Base-by-base conservation (phyloP, 2,888 invertebrate genomes). In the Polydesmus complanatus region DNA sequence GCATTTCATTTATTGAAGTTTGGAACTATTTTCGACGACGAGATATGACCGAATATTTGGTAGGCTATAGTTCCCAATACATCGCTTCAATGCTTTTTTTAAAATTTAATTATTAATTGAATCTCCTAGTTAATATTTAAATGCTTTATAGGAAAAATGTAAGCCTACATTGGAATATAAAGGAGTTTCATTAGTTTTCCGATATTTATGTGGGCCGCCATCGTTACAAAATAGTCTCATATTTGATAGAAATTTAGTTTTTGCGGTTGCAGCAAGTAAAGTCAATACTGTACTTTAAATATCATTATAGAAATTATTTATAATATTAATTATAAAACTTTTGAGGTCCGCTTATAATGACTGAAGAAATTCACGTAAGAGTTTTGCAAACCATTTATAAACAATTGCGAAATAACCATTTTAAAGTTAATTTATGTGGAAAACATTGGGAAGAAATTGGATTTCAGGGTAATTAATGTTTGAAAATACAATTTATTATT, bases 361-460 rank as follows among this genome's bases (percentile, higher is more conserved):
- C 69, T 1, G 71, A 75, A 61, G 60, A 67, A 2, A 64, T 73
- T 14, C 78, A 79, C 65, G 66, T 70, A 22, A 71, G 73, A 65
- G 73, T 76, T 60, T 68, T 79, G 56, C 75, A 75, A 67, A 77
- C 78, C 3, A 70, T 78, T 11, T 78, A 76, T 68, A 73, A 72
- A 58, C 68, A 71, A 63, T 66, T 79, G 51, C 77, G 77, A 22
- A 74, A 75, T 67, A 66, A 74, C 5, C 68, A 71, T 56, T 69
- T 73, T 61, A 75, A 75, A 65, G 76, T 76, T 66, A 73, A 75
- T 14, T 68, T 76, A 23, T 74, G 70, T 68, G 79, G 79, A 11
- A 67, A 69, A 53, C 79, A 79, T 66, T 79, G 79, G 79, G 79
- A 79, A 66, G 72, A 72, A 52, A 75, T 80, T 61, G 79, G 79